phyloP scores from a whole-genome alignment of 2,888 invertebrate genomes.

The Cheilosia scutellata region DNA sequence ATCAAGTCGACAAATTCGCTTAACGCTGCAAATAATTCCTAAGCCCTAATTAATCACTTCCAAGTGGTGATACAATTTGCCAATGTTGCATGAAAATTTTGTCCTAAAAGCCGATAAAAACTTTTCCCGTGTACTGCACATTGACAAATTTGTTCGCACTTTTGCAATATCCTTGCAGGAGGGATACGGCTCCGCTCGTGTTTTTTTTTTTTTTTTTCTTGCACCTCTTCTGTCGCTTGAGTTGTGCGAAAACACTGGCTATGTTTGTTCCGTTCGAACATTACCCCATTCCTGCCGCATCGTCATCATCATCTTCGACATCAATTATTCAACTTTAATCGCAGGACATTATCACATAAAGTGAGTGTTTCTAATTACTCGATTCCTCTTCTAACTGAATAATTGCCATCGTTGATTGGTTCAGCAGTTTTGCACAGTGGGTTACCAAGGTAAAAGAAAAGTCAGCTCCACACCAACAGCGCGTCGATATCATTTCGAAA shows the following conservation, averaged over 20 bases:
- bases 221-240: background rate
- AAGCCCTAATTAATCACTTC: constrained; percentile 63
- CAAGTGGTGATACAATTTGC: constrained; percentile 35
- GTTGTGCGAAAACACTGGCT: constrained; percentile 24
- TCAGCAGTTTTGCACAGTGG: constrained; percentile 52
- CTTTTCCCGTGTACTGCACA: constrained; percentile 32
- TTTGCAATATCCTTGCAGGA: constrained; percentile 41
- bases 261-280: constrained; percentile 27
- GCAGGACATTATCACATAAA: constrained; percentile 59
- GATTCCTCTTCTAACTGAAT: constrained; percentile 66
- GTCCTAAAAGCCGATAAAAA: constrained; percentile 35
- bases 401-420: constrained; percentile 72
- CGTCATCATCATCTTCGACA: constrained; percentile 26
- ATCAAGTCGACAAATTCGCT: constrained; percentile 59
- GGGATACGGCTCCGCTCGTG: constrained; percentile 13
- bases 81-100: constrained; percentile 58
- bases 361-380: constrained; percentile 66
- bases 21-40: constrained; percentile 69
- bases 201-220: background rate
- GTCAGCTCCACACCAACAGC: no score
- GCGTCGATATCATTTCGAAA: background rate
- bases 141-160: constrained; percentile 60
- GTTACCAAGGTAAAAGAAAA: constrained; percentile 15
- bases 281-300: background rate
- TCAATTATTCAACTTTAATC: constrained; percentile 41